Conservation (phyloP, 2,797 vertebrate genomes). For the Pristis pectinata region DNA sequence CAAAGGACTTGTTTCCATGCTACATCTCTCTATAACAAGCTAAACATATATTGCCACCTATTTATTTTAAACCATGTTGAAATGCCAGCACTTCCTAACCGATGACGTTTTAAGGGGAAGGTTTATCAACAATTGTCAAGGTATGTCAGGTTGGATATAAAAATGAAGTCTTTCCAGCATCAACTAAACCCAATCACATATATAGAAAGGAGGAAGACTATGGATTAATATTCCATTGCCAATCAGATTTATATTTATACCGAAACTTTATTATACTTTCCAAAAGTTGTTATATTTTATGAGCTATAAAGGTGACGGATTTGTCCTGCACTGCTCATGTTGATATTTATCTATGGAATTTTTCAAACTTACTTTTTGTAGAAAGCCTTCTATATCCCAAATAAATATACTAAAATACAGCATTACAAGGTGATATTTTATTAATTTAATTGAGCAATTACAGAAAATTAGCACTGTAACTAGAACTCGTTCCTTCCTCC, state of each 20-base stretch:
- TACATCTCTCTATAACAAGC: no score
- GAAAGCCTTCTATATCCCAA: background rate
- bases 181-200: background rate
- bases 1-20: no score
- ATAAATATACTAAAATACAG: background rate
- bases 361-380: background rate
- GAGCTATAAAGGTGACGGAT: background rate
- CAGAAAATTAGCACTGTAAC: background rate
- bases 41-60: background rate
- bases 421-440: background rate
- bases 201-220: no score
- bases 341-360: background rate
- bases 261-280: background rate
- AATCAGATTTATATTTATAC: background rate
- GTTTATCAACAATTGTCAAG: background rate
- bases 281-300: background rate
- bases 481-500: background rate
- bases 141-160: background rate
- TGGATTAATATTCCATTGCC: background rate
- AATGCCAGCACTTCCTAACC: background rate
- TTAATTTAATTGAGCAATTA: background rate
- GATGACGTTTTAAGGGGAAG: background rate
- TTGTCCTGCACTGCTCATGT: background rate
- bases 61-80: background rate
- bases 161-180: background rate